Conservation (phyloP, 1,140 invertebrate genomes). For the Mactra quadrangularis region DNA sequence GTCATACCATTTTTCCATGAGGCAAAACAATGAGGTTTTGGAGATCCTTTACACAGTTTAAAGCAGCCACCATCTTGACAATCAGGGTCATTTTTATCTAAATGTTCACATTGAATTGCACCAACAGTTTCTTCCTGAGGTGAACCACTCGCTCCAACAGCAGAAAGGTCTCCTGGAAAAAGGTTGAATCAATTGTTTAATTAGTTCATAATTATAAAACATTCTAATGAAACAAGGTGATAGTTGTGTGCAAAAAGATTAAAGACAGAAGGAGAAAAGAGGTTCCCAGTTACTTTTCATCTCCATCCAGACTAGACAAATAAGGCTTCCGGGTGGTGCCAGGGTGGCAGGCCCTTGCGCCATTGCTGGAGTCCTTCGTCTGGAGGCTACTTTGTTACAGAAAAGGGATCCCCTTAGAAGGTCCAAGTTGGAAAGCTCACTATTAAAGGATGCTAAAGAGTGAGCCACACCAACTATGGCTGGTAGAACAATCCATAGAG, state of each 20-base stretch:
- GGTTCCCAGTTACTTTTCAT: background rate
- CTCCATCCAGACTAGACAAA: background rate
- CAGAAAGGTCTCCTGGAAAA: conserved; percentile 47
- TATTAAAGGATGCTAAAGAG: too few relatives aligned
- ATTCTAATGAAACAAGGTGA: background rate
- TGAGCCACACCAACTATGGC: too few relatives aligned
- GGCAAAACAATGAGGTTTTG: conserved; percentile 54
- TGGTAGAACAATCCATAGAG: too few relatives aligned
- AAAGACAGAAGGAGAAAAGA: background rate
- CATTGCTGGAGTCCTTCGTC: too few relatives aligned
- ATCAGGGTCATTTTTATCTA: conserved; percentile 21
- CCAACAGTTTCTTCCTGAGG: conserved; percentile 18
- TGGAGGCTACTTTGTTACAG: too few relatives aligned
- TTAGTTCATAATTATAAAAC: background rate
- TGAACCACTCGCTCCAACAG: conserved; percentile 33
- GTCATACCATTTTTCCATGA: conserved; percentile 57
- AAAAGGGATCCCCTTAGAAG: too few relatives aligned
- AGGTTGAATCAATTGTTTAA: background rate
- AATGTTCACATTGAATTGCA: conserved; percentile 33
- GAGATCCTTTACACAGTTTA: conserved; percentile 42
- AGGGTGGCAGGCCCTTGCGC: too few relatives aligned
- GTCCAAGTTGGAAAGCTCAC: too few relatives aligned
- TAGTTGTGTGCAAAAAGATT: background rate
- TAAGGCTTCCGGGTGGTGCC: background rate
- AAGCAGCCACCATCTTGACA: conserved; percentile 13